phyloP scores from a whole-genome alignment of 2,113 vertebrate genomes.

The Okapia johnstoni region DNA sequence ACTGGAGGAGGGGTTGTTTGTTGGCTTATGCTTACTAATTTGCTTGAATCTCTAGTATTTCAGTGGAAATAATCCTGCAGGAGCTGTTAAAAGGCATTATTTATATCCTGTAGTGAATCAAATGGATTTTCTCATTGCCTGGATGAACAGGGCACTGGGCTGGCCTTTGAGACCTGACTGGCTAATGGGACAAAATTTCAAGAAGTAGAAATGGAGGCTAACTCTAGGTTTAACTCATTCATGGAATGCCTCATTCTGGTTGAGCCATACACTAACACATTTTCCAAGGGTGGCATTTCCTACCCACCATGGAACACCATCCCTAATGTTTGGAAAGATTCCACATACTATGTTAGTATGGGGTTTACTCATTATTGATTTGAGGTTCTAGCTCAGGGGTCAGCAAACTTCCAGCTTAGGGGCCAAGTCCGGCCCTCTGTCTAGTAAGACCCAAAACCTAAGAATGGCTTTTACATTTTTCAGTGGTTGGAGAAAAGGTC shows the following conservation, averaged over 20 bases:
- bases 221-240: not conserved
- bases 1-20: not conserved
- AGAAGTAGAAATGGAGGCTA: not conserved
- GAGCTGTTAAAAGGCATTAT: not conserved
- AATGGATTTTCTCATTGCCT: not conserved
- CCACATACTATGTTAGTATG: accelerated
- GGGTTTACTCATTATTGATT: not conserved
- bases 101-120: not conserved
- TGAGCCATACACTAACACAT: not conserved
- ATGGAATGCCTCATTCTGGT: not conserved
- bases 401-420: not conserved
- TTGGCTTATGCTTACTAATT: not conserved
- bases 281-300: not conserved
- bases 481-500: not conserved
- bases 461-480: not conserved
- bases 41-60: not conserved
- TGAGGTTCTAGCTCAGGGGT: not conserved
- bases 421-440: not conserved
- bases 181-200: not conserved
- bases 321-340: not conserved
- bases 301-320: not conserved
- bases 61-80: not conserved
- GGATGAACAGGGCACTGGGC: not conserved
- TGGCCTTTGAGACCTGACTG: not conserved
- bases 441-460: not conserved